These are phyloP conservation scores for Enteromius anoplus DNA, from an alignment of 2,797 vertebrate genomes.

Conservation along the genomic window DNA sequence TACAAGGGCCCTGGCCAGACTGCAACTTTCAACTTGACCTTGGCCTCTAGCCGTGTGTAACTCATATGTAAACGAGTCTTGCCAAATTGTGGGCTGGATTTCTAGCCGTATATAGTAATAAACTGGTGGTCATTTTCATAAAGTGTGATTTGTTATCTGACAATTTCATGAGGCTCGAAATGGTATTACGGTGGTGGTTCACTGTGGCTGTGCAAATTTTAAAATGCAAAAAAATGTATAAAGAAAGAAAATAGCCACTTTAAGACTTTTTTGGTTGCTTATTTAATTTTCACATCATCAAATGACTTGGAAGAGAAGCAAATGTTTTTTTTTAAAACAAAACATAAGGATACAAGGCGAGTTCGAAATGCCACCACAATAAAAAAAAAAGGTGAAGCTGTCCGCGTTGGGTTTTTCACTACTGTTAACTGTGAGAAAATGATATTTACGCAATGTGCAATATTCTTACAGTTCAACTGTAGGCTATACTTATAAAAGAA, in stretches of 20 bases:
- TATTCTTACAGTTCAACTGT: neutral
- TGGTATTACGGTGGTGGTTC: neutral
- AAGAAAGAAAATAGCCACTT: neutral
- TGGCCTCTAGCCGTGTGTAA: conserved; percentile 87
- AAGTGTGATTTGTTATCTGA: conserved; percentile 35
- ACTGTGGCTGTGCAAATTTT: neutral
- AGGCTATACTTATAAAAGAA: neutral
- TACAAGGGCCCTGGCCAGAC: conserved; percentile 79
- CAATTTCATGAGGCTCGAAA: conserved; percentile 13
- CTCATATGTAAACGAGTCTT: conserved; percentile 72
- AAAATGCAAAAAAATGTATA: neutral
- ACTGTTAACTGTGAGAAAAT: neutral
- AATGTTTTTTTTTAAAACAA: neutral
- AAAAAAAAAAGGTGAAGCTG: too few species aligned
- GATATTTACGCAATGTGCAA: neutral
- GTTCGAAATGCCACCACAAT: neutral
- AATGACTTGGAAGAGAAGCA: neutral
- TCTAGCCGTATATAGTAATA: conserved; percentile 9
- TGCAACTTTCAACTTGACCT: conserved; percentile 98
- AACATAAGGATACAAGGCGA: neutral
- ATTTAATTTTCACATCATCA: neutral
- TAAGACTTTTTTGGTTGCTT: neutral
- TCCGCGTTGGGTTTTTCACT: neutral
- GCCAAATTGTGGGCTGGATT: conserved; percentile 67
- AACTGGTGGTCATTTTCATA: conserved; percentile 32